These are phyloP conservation scores for Corbicula japonica DNA, from an alignment of 2,888 invertebrate species.

Conservation along the genomic window DNA sequence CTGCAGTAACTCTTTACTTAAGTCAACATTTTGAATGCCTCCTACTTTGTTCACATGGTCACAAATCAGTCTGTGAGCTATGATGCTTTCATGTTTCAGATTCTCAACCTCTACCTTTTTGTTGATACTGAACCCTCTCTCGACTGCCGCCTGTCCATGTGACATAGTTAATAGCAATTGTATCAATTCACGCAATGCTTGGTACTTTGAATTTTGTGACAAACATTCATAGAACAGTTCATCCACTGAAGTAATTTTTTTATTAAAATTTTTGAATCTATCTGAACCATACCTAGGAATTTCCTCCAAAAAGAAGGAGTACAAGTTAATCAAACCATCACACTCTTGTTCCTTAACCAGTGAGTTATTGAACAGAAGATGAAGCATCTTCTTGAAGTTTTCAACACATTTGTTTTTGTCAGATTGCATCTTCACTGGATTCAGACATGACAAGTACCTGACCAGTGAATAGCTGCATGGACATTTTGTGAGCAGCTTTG, in stretches of 20 bases:
- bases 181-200: conserved; percentile 1
- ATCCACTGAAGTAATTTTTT: conserved; percentile 23
- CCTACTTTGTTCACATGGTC: conserved; percentile 58
- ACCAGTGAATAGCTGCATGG: conserved; percentile 51
- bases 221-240: conserved; percentile 5
- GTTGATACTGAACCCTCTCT: conserved; percentile 74
- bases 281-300: conserved; percentile 22
- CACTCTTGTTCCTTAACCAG: conserved; percentile 34
- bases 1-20: too few species aligned
- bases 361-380: conserved; percentile 21
- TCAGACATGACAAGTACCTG: conserved; percentile 42
- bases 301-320: conserved; percentile 20
- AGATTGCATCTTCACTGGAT: conserved; percentile 44
- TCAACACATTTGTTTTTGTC: conserved; percentile 29
- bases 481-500: conserved; percentile 47
- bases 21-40: conserved; percentile 58
- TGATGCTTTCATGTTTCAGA: conserved; percentile 51
- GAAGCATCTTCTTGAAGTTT: conserved; percentile 40
- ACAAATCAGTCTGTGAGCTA: conserved; percentile 63
- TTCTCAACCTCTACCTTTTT: conserved; percentile 64
- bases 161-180: conserved; percentile 60
- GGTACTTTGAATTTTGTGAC: conserved; percentile 8
- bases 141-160: conserved; percentile 73
- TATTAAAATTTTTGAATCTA: conserved; percentile 21
- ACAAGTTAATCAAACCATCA: conserved; percentile 21